Evolutionary conservation across 2,888 invertebrate species (phyloP).

Genomic region (Aphidius colemani): DNA sequence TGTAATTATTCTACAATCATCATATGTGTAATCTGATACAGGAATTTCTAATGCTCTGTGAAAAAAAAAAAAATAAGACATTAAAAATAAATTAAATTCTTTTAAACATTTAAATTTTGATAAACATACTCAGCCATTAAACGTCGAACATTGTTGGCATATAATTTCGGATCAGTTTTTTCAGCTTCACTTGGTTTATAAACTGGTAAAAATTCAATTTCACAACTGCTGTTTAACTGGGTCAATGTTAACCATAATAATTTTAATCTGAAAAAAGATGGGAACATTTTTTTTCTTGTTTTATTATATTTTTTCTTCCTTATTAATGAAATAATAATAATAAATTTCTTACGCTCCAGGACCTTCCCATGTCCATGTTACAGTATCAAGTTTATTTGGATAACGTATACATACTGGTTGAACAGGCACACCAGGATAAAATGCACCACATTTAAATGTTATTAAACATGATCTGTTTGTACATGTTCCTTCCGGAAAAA

Average conservation of each 20-base stretch:
- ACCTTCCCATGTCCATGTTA: constrained; percentile 95
- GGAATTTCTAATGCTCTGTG: constrained; percentile 83
- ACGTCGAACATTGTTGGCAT: constrained; percentile 85
- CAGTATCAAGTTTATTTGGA: constrained; percentile 85
- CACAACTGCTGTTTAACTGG: constrained; percentile 84
- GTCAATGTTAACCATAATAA: constrained; percentile 87
- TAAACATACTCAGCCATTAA: constrained; percentile 85
- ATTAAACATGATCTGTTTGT: constrained; percentile 91
- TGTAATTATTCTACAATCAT: constrained; percentile 85
- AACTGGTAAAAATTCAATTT: constrained; percentile 91
- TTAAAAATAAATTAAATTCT: background rate
- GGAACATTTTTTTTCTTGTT: no score
- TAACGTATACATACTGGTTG: constrained; percentile 93
- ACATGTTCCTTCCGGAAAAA: constrained; percentile 96
- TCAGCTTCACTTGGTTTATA: constrained; percentile 88
- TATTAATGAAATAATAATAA: background rate
- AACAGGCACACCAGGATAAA: constrained; percentile 93
- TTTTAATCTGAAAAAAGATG: constrained; percentile 66
- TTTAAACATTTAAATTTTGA: constrained; percentile 12
- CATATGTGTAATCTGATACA: constrained; percentile 88
- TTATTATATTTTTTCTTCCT: background rate
- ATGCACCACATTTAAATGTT: constrained; percentile 90
- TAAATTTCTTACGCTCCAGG: constrained; percentile 81
- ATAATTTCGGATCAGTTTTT: constrained; percentile 83
- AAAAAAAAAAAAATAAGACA: background rate